Evolutionary conservation across 1,140 invertebrate genomes (phyloP), one percentile per base, ranked within the genome.

Genomic region (Polypedilum pembai): DNA sequence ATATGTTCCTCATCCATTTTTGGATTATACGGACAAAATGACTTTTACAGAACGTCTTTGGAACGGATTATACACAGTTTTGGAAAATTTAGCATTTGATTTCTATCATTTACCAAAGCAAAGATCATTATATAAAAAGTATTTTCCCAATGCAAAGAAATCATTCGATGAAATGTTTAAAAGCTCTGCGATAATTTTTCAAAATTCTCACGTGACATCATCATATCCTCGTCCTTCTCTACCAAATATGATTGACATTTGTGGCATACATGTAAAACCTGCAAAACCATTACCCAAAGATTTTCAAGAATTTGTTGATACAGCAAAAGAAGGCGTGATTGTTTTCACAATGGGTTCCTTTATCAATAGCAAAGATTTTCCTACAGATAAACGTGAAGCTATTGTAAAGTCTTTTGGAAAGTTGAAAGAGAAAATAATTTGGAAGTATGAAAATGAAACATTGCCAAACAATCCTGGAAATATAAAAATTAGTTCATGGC

Each of bases 331-430:
- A 33, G 88, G 88, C 7, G 85, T 85, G 1, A 80, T 90, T 15
- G 88, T 87, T 73, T 86, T 90, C 63, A 88, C 84, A 74, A 83
- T 89, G 40, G 89, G 88, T 1, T 88, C 88, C 0, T 88, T 88
- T 80, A 77, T 89, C 0, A 83, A 84, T 74, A 84, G 83, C 76
- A 80, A 83, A 18, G 84, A 84, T 41, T 79, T 89, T 75, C 83
- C 85, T 0, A 8, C 77, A 8, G 82, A 85, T 0, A 88, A 85
- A 72, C 80, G 83, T 33, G 76, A 84, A 0, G 81, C 79, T 8
- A 79, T 90, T 65, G 15, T 90, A 0, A 84, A 85, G 0, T 84
- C 86, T 0, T 85, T 91, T 33, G 79, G 76, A 2, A 79, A 80
- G 7, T 76, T 91, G 0, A 87, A 87, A 20, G 85, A 88, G 56